Evolutionary conservation across 2,888 invertebrate species (phyloP).

Genomic region (Ectemnius continuus): DNA sequence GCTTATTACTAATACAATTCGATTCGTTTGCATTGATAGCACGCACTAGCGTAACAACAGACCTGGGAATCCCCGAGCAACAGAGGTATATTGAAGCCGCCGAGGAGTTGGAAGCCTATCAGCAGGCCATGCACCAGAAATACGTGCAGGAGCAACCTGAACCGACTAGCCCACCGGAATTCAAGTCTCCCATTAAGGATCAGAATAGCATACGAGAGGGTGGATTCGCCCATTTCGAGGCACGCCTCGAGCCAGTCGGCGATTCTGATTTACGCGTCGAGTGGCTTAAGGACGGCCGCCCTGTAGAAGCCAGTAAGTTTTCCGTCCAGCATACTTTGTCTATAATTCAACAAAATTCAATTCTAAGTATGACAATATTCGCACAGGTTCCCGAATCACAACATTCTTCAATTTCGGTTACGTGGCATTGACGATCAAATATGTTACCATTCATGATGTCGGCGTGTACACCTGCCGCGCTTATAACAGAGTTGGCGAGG

Average conservation of each 20-base stretch:
- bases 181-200: conserved; percentile 93
- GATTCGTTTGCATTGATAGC: conserved; percentile 70
- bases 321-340: background rate
- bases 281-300: conserved; percentile 95
- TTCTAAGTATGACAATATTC: background rate
- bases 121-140: conserved; percentile 88
- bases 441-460: conserved; percentile 92
- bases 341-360: background rate
- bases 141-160: conserved; percentile 90
- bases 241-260: conserved; percentile 94
- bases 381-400: conserved; percentile 89
- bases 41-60: conserved; percentile 90
- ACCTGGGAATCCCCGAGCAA: conserved; percentile 93
- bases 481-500: conserved; percentile 91
- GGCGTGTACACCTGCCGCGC: conserved; percentile 94
- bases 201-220: conserved; percentile 93
- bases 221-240: conserved; percentile 97
- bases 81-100: conserved; percentile 94
- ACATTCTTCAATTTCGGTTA: conserved; percentile 97
- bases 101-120: conserved; percentile 93
- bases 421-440: conserved; percentile 95
- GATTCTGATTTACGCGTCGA: conserved; percentile 94
- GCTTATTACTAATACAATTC: background rate
- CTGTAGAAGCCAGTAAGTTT: conserved; percentile 89
- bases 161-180: conserved; percentile 89